phyloP scores from a whole-genome alignment of 2,113 vertebrate species.

The Apodemus sylvaticus region DNA sequence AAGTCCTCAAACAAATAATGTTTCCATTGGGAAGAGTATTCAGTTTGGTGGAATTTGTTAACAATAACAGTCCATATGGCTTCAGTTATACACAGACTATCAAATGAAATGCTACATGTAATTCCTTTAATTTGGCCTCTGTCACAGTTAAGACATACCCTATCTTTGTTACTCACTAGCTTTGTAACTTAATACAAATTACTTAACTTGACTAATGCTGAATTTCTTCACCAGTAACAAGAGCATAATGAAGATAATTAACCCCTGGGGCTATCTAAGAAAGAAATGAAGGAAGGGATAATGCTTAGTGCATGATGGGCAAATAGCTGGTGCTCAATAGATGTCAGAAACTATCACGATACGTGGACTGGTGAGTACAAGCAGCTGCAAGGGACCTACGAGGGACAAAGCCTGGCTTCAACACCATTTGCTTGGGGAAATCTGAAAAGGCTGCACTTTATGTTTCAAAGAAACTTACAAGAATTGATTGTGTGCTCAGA shows the following conservation, averaged over 20 bases:
- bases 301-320: not conserved
- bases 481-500: not conserved
- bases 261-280: not conserved
- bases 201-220: conserved; percentile 16
- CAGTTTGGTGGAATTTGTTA: not conserved
- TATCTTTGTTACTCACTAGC: not conserved
- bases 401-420: not conserved
- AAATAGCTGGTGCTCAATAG: not conserved
- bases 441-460: not conserved
- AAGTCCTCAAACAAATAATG: not conserved
- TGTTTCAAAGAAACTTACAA: conserved; percentile 13
- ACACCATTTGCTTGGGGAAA: not conserved
- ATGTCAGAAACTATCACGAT: not conserved
- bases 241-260: not conserved
- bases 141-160: not conserved
- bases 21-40: not conserved
- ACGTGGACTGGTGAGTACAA: not conserved
- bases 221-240: not conserved
- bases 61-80: not conserved
- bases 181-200: conserved; percentile 1
- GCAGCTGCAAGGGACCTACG: not conserved
- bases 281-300: not conserved
- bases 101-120: not conserved
- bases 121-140: not conserved
- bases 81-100: not conserved